Percentiles rank a stretch among this genome's conserved stretches.
Evolutionary conservation across 2,113 vertebrate genomes (phyloP).

Genomic region (Trematomus loennbergii): DNA sequence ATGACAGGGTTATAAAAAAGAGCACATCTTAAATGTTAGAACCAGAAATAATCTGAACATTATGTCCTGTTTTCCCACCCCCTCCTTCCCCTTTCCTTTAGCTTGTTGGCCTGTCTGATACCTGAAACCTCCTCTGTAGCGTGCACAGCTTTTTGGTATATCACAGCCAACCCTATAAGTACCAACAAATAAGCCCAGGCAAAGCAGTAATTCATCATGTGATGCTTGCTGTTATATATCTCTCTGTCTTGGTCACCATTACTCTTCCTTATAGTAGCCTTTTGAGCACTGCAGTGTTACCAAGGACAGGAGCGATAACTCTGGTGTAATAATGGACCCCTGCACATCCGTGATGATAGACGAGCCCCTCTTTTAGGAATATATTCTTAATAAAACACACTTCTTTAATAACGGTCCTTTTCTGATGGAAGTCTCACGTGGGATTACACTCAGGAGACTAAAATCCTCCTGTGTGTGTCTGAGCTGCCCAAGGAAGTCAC

Average conservation of each 20-base stretch:
- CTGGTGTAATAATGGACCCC: conserved; percentile 78
- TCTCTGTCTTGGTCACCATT: conserved; percentile 72
- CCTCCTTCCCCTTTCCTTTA: conserved; percentile 5
- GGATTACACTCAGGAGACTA: conserved; percentile 28
- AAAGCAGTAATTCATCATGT: conserved; percentile 78
- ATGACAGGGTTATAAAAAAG: conserved; percentile 1
- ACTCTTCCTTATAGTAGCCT: conserved; percentile 80
- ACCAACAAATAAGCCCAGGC: conserved; percentile 73
- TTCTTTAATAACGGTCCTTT: conserved; percentile 49
- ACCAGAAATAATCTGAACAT: conserved; percentile 7
- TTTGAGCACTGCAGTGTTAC: conserved; percentile 77
- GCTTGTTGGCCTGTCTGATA: conserved; percentile 45
- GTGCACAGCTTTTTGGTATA: conserved; percentile 62
- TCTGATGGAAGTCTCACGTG: conserved; percentile 35
- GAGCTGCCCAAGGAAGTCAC: conserved; percentile 35
- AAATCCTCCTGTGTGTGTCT: conserved; percentile 20
- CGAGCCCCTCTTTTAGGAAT: conserved; percentile 60
- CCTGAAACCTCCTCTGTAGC: conserved; percentile 60
- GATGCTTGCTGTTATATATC: conserved; percentile 75
- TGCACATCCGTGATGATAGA: conserved; percentile 74
- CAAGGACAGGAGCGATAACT: conserved; percentile 78
- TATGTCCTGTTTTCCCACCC: conserved; percentile 15
- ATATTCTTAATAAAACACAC: conserved; percentile 73
- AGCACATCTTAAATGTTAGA: conserved; percentile 4
- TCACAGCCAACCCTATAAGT: conserved; percentile 74